These are phyloP conservation scores for Malurus elegans DNA, from an alignment of 2,113 vertebrate genomes.

Conservation along the genomic window DNA sequence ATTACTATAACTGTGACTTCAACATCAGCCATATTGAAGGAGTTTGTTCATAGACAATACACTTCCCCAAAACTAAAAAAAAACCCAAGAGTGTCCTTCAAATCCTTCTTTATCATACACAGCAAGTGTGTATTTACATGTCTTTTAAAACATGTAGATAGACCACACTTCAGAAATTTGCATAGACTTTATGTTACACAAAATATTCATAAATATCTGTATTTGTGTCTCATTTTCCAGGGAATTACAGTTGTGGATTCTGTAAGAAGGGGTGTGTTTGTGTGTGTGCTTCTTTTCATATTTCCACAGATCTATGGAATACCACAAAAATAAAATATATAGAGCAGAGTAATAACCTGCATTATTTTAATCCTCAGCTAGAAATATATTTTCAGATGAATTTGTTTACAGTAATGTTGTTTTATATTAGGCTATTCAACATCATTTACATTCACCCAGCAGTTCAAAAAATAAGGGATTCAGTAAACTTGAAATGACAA, in stretches of 20 bases:
- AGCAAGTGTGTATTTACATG: background rate
- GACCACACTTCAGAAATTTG: background rate
- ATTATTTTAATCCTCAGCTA: background rate
- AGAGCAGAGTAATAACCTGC: background rate
- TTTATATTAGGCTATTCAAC: background rate
- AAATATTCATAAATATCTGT: background rate
- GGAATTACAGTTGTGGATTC: background rate
- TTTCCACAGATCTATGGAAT: background rate
- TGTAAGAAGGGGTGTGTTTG: background rate
- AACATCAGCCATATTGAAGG: background rate
- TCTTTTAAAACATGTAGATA: background rate
- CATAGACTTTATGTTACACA: background rate
- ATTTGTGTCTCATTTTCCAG: background rate
- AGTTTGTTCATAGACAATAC: background rate
- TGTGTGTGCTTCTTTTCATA: background rate
- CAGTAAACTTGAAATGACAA: background rate
- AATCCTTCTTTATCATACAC: background rate
- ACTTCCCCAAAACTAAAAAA: background rate
- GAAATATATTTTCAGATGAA: background rate
- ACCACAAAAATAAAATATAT: background rate
- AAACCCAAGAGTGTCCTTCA: accelerated
- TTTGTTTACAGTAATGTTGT: background rate
- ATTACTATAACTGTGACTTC: background rate
- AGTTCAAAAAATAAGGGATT: background rate
- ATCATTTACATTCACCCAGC: background rate